Evolutionary conservation across 2,113 vertebrate genomes (phyloP).

Genomic region (Ctenomys sociabilis): DNA sequence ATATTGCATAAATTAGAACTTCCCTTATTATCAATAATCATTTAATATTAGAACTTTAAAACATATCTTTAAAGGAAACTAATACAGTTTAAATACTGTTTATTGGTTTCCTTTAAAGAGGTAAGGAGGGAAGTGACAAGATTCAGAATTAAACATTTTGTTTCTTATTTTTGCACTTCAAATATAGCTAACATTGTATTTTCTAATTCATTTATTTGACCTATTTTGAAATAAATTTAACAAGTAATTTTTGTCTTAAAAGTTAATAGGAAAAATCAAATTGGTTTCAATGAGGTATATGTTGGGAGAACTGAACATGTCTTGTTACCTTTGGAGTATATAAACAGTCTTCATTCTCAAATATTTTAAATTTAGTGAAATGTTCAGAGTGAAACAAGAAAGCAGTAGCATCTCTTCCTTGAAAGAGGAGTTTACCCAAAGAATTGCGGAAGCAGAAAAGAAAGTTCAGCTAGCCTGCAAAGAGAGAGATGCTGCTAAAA

Average conservation of each 20-base stretch:
- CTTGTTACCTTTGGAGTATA: background rate
- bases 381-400: slow-evolving; percentile 95
- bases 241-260: slow-evolving; percentile 57
- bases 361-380: slow-evolving; percentile 90
- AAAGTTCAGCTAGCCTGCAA: slow-evolving; percentile 97
- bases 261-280: background rate
- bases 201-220: slow-evolving; percentile 16
- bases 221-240: slow-evolving; percentile 44
- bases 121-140: slow-evolving; percentile 26
- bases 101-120: slow-evolving; percentile 23
- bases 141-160: slow-evolving; percentile 45
- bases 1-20: slow-evolving; percentile 1
- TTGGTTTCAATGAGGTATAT: background rate
- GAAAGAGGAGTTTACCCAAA: slow-evolving; percentile 97
- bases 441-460: slow-evolving; percentile 96
- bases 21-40: background rate
- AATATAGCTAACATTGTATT: slow-evolving; percentile 52
- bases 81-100: background rate
- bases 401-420: slow-evolving; percentile 94
- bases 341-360: slow-evolving; percentile 56
- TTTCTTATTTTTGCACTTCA: slow-evolving; percentile 46
- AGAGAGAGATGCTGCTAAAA: slow-evolving; percentile 96
- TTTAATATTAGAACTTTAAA: slow-evolving; percentile 61
- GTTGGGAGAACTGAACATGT: slow-evolving; percentile 29
- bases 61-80: slow-evolving; percentile 30